These are phyloP conservation scores for Allophyes oxyacanthae DNA, from an alignment of 2,888 invertebrate species.

Conservation along the genomic window DNA sequence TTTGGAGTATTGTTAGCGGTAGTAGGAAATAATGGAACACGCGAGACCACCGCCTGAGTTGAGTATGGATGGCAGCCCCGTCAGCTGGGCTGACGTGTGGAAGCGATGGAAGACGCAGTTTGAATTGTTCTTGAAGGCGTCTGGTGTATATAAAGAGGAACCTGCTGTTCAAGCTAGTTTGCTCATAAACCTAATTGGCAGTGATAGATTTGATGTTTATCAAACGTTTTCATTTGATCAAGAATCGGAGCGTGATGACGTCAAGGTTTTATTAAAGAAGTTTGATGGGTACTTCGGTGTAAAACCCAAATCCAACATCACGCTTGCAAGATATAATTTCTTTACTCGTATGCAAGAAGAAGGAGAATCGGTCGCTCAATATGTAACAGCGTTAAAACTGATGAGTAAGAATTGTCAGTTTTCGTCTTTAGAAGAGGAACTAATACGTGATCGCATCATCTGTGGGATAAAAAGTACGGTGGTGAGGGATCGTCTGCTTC, in stretches of 20 bases:
- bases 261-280: slow-evolving; percentile 8
- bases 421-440: no score
- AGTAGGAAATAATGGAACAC: no score
- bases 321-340: slow-evolving; percentile 8
- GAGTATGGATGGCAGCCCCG: no score
- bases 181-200: slow-evolving; percentile 11
- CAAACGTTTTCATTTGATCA: slow-evolving; percentile 6
- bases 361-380: no score
- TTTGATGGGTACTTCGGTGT: slow-evolving; percentile 8
- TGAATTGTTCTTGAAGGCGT: background rate
- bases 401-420: no score
- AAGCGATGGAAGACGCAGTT: background rate
- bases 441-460: no score
- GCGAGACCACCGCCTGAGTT: no score
- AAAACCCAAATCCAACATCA: slow-evolving; percentile 4
- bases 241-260: slow-evolving; percentile 10
- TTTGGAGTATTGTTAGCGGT: no score
- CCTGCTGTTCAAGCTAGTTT: slow-evolving; percentile 1
- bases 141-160: background rate
- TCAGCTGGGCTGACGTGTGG: no score
- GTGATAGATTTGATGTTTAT: slow-evolving; percentile 13
- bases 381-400: no score
- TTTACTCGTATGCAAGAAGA: slow-evolving; percentile 10
- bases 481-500: no score
- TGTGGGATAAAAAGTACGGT: no score